A percentile compares a stretch with the other conserved stretches of the same genome.
phyloP scores from a whole-genome alignment of 1,140 invertebrate genomes.

The Zelostemma sp. region DNA sequence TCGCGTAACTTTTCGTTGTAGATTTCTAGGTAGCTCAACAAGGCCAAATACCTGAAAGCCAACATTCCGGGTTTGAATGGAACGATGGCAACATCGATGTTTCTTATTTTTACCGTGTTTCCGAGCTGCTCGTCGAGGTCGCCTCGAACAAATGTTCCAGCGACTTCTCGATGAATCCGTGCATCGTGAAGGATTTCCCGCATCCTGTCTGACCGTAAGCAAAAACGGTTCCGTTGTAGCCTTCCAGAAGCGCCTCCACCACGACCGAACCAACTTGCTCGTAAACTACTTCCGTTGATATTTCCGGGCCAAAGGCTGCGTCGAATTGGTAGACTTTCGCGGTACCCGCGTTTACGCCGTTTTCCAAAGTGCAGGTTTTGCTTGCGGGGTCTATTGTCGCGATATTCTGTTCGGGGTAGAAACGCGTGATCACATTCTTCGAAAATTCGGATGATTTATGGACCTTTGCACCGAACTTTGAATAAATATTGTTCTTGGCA shows the following conservation, averaged over 20 bases:
- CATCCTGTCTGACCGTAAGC: slow-evolving; percentile 92
- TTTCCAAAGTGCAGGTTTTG: slow-evolving; percentile 79
- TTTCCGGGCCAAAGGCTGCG: slow-evolving; percentile 57
- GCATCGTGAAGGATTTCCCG: slow-evolving; percentile 86
- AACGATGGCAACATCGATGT: too few relatives aligned
- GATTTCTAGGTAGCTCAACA: slow-evolving; percentile 94
- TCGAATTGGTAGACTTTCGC: slow-evolving; percentile 67
- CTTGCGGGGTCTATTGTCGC: slow-evolving; percentile 44
- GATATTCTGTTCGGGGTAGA: slow-evolving; percentile 29
- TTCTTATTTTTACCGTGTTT: slow-evolving; percentile 68
- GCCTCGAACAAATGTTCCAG: slow-evolving; percentile 95
- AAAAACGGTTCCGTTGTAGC: slow-evolving; percentile 90
- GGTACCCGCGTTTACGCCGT: slow-evolving; percentile 25
- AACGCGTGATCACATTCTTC: too few relatives aligned
- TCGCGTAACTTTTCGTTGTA: slow-evolving; percentile 92
- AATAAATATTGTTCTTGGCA: too few relatives aligned
- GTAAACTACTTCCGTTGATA: slow-evolving; percentile 62
- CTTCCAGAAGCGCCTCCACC: slow-evolving; percentile 83
- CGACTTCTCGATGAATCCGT: slow-evolving; percentile 84
- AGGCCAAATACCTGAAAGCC: slow-evolving; percentile 71
- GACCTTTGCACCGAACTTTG: too few relatives aligned
- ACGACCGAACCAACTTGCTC: slow-evolving; percentile 66
- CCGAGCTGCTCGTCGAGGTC: slow-evolving; percentile 81
- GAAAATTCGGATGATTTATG: too few relatives aligned
- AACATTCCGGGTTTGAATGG: too few relatives aligned